Conservation (phyloP, 2,797 vertebrate species). For the Gorsachius magnificus region DNA sequence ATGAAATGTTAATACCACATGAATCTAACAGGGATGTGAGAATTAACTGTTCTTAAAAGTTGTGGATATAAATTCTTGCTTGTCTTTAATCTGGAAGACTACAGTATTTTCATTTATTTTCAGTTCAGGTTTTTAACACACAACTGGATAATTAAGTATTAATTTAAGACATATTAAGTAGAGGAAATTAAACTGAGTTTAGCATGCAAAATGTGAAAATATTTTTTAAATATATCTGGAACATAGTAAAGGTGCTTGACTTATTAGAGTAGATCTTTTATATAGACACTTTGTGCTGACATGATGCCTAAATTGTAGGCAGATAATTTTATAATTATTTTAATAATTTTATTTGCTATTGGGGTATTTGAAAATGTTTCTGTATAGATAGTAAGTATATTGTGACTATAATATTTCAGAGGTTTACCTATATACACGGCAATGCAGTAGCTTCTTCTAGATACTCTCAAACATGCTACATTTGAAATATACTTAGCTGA, state of each 20-base stretch:
- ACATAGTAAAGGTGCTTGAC: background rate
- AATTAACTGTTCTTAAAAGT: background rate
- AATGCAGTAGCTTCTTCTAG: background rate
- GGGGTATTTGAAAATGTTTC: background rate
- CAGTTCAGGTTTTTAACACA: background rate
- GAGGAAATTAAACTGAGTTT: background rate
- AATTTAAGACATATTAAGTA: constrained; percentile 7
- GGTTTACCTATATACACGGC: background rate
- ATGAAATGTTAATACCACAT: background rate
- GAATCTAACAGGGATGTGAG: background rate
- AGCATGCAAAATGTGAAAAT: background rate
- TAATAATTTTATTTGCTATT: background rate
- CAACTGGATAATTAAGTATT: background rate
- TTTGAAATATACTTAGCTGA: background rate
- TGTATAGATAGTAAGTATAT: background rate
- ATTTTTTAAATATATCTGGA: background rate
- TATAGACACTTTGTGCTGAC: background rate
- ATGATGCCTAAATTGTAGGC: background rate
- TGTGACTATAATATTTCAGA: background rate
- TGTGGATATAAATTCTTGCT: background rate
- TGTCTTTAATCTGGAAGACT: background rate
- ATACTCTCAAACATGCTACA: background rate
- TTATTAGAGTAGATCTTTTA: background rate
- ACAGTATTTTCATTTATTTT: background rate
- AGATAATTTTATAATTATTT: background rate